Conservation (phyloP, 2,888 invertebrate species). For the Clusia tigrina region DNA sequence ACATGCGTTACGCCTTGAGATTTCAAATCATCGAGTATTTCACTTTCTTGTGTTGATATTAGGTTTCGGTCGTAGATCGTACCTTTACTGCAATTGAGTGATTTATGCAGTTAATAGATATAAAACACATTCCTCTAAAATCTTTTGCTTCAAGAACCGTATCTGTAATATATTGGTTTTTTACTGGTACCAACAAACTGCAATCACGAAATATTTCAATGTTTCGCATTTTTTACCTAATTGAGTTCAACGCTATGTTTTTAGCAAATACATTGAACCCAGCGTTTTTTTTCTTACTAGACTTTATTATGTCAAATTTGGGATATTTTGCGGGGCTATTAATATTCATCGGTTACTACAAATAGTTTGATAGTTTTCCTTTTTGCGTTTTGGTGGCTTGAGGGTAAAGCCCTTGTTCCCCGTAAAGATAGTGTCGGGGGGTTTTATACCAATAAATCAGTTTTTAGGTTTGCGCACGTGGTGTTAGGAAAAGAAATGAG, state of each 20-base stretch:
- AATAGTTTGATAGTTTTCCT: too few species aligned
- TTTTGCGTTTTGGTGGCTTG: too few species aligned
- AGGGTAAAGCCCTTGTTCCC: too few species aligned
- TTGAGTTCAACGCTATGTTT: not conserved
- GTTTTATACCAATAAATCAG: too few species aligned
- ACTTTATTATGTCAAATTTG: too few species aligned
- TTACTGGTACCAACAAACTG: not conserved
- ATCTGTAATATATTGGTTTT: not conserved
- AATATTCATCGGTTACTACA: too few species aligned
- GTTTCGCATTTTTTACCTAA: not conserved
- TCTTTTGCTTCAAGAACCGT: not conserved
- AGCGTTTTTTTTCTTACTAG: too few species aligned
- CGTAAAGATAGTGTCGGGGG: too few species aligned
- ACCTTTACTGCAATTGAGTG: slow-evolving; percentile 9
- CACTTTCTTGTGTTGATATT: slow-evolving; percentile 6
- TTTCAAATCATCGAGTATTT: slow-evolving; percentile 13
- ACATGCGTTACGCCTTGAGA: slow-evolving; percentile 6
- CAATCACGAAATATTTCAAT: slow-evolving; percentile 6
- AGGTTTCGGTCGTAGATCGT: slow-evolving; percentile 8
- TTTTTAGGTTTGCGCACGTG: too few species aligned
- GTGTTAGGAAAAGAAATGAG: too few species aligned
- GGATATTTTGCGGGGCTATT: too few species aligned
- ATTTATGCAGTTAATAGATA: slow-evolving; percentile 6
- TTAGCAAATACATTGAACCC: slow-evolving; percentile 7
- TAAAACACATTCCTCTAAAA: not conserved